Evolutionary conservation across 1,140 invertebrate species (phyloP).

Genomic region (Halesus radiatus): DNA sequence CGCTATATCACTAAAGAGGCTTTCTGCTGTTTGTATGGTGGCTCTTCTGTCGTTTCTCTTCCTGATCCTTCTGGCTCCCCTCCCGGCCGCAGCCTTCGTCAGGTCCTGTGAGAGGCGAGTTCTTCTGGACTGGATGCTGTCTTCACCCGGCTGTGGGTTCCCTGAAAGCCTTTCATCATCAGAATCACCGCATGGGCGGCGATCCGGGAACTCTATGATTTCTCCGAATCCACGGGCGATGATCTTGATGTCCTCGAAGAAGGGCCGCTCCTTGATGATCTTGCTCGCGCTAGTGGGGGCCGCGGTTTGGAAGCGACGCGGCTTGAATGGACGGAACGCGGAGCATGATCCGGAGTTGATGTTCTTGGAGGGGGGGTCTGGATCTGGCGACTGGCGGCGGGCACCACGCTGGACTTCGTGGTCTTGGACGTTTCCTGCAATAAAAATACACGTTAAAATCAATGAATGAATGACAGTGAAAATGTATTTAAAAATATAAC

Average conservation of each 20-base stretch:
- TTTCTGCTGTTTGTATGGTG: slow-evolving; percentile 33
- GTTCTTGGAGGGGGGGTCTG: background rate
- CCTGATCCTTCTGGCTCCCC: slow-evolving; percentile 29
- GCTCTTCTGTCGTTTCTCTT: slow-evolving; percentile 42
- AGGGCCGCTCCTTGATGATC: slow-evolving; percentile 46
- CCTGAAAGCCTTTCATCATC: slow-evolving; percentile 17
- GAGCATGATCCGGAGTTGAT: slow-evolving; percentile 17
- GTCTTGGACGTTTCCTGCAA: slow-evolving; percentile 40
- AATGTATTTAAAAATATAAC: too few relatives aligned
- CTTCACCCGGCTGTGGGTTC: background rate
- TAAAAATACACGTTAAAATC: background rate
- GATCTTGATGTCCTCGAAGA: slow-evolving; percentile 52
- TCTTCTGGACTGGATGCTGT: slow-evolving; percentile 11
- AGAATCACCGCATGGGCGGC: background rate
- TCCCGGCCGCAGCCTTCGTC: slow-evolving; percentile 47
- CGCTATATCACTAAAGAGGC: background rate
- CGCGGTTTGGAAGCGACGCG: slow-evolving; percentile 17
- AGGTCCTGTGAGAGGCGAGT: slow-evolving; percentile 41
- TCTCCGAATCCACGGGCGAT: slow-evolving; percentile 54
- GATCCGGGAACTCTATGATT: slow-evolving; percentile 45
- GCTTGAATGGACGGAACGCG: slow-evolving; percentile 49
- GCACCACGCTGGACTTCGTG: slow-evolving; percentile 5
- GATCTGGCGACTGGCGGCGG: slow-evolving; percentile 30
- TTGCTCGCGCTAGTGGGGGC: slow-evolving; percentile 26
- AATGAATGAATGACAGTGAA: background rate